These are phyloP conservation scores for Tachypleus tridentatus DNA, from an alignment of 1,140 invertebrate genomes.

Conservation along the genomic window DNA sequence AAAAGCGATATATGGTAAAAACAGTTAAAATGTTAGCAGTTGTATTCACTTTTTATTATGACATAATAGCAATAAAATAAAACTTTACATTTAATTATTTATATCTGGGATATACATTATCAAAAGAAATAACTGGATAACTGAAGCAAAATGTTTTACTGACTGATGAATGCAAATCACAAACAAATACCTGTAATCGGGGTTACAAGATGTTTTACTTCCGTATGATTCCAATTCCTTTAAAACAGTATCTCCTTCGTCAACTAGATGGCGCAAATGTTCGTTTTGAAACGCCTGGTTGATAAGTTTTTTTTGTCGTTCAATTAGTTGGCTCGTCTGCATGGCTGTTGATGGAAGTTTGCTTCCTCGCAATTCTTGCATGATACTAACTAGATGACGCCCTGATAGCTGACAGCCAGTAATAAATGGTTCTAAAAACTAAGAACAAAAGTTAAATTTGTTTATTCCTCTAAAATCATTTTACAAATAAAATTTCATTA, in stretches of 20 bases:
- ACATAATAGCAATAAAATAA: no score
- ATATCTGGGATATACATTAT: no score
- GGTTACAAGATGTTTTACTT: conserved; percentile 22
- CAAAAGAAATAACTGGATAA: no score
- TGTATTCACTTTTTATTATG: no score
- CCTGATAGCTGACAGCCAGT: conserved; percentile 27
- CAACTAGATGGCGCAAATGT: conserved; percentile 27
- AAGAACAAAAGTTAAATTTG: conserved; percentile 6
- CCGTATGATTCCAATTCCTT: conserved; percentile 25
- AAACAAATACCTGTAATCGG: conserved; percentile 32
- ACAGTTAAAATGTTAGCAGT: no score
- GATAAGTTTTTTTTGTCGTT: conserved; percentile 28
- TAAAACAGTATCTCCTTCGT: conserved; percentile 28
- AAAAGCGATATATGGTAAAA: no score
- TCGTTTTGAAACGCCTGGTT: conserved; percentile 28
- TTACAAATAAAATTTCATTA: no score
- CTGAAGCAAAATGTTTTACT: no score
- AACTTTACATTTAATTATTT: no score
- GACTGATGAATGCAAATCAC: no score
- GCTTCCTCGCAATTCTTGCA: conserved; percentile 27
- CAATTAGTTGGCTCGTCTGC: conserved; percentile 25
- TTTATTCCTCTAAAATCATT: no score
- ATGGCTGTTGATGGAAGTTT: conserved; percentile 23
- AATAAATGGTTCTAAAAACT: conserved; percentile 34
- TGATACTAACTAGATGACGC: conserved; percentile 28